phyloP scores from a whole-genome alignment of 2,888 invertebrate genomes.

The Disparrhopalites patrizii region DNA sequence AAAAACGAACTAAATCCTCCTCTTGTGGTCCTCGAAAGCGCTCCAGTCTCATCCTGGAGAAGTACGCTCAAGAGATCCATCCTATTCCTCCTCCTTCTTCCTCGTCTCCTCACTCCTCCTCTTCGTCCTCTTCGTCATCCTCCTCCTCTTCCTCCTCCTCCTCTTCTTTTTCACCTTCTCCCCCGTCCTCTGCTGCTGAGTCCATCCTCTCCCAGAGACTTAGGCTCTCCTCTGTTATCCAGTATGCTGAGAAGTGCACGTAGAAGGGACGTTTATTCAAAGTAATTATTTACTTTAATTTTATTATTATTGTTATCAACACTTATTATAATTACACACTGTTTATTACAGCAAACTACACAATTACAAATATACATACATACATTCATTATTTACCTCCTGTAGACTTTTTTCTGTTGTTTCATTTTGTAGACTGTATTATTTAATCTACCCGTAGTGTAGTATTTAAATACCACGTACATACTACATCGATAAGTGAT shows the following conservation, averaged over 20 bases:
- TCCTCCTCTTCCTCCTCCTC: no score
- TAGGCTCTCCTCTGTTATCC: constrained; percentile 72
- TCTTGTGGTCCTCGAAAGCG: constrained; percentile 44
- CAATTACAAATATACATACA: neutral
- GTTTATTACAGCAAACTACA: neutral
- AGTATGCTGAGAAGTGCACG: constrained; percentile 61
- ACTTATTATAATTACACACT: constrained; percentile 1
- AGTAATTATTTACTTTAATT: neutral
- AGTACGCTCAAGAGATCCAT: constrained; percentile 47
- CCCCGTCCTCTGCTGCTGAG: constrained; percentile 36
- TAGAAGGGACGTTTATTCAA: constrained; percentile 34
- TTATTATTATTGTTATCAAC: neutral
- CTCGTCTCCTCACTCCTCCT: constrained; percentile 9
- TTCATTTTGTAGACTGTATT: no score
- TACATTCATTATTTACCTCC: no score
- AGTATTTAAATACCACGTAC: no score
- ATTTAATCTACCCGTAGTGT: no score
- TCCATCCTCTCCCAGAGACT: constrained; percentile 50
- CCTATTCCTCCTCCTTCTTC: constrained; percentile 28
- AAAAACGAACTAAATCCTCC: constrained; percentile 14
- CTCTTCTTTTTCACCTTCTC: constrained; percentile 11
- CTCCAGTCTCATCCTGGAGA: constrained; percentile 48
- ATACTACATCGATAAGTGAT: no score
- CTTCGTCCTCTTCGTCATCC: constrained; percentile 33
- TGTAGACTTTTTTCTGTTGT: no score